Evolutionary conservation across 2,113 vertebrate species (phyloP), one percentile per base, ranked within the genome.

Genomic region (Silurus meridionalis): DNA sequence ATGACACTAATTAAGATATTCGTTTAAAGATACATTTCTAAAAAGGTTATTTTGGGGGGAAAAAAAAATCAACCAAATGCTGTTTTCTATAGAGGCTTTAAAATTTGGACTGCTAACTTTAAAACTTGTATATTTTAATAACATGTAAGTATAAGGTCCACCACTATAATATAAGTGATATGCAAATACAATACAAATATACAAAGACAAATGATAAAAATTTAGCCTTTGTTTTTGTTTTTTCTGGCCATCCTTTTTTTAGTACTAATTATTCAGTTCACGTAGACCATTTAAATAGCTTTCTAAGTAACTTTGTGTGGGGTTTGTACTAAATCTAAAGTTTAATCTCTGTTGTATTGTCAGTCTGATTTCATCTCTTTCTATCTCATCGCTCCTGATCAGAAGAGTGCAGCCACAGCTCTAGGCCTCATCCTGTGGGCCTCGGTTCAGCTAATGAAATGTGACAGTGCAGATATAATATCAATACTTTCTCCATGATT

Each of bases 401-500:
- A 86, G 86, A 72, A 60, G 46, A 63, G 50, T 84, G 10, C 83
- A 82, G 61, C 77, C 82, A 82, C 75, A n/a, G 83, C 69, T 57
- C 55, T 60, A 52, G 86, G 84, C 88, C 50, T 58, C 66, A 64
- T 90, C 86, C 92, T 94, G 90, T 92, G 89, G 91, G 88, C 93
- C 92, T 80, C 89, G 91, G 1, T 96, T 93, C 94, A 88, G 80
- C 64, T 97, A 96, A 97, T 96, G 95, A 95, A 95, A 96, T 95
- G 94, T 96, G 97, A 97, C 96, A 96, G 96, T 91, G 90, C 94
- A 93, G 95, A 95, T 96, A 96, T 96, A 95, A 96, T 96, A 97
- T 96, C 95, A 95, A 96, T 97, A 97, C 92, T 93, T 96, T 95
- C 94, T 93, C 93, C 94, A 94, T 97, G 96, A 97, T 97, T 96